Evolutionary conservation across 1,140 invertebrate genomes (phyloP).

Genomic region (Penaeus vannamei): DNA sequence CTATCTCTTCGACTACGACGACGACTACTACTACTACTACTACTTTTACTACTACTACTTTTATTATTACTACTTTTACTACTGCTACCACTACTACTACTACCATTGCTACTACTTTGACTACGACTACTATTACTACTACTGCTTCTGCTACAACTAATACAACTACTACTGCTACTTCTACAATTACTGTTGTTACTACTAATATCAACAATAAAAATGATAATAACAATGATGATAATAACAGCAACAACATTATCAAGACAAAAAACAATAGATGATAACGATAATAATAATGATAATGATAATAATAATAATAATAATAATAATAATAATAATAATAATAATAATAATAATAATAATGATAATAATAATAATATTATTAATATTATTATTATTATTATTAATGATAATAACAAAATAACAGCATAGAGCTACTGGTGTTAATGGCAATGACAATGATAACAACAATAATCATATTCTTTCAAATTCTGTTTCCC

Average conservation of each 20-base stretch:
- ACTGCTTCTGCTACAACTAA: no score
- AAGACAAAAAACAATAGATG: background rate
- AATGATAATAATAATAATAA: slow-evolving; percentile 25
- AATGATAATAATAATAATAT: slow-evolving; percentile 41
- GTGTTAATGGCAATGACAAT: background rate
- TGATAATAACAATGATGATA: background rate
- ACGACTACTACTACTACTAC: no score
- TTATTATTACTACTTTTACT: no score
- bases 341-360: background rate
- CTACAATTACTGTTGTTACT: no score
- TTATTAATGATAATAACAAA: no score
- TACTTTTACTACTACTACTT: no score
- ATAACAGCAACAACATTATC: background rate
- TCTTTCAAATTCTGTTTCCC: background rate
- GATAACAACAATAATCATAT: background rate
- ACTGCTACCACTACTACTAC: background rate
- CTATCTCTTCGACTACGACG: no score
- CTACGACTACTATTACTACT: no score
- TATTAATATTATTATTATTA: slow-evolving; percentile 40
- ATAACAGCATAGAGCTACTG: background rate
- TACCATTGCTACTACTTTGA: no score
- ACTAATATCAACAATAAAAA: background rate
- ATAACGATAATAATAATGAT: slow-evolving; percentile 37
- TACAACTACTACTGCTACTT: no score
- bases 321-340: slow-evolving; percentile 1